These are phyloP conservation scores for Ailuropoda melanoleuca DNA, from an alignment of 2,113 vertebrate species.

Conservation along the genomic window DNA sequence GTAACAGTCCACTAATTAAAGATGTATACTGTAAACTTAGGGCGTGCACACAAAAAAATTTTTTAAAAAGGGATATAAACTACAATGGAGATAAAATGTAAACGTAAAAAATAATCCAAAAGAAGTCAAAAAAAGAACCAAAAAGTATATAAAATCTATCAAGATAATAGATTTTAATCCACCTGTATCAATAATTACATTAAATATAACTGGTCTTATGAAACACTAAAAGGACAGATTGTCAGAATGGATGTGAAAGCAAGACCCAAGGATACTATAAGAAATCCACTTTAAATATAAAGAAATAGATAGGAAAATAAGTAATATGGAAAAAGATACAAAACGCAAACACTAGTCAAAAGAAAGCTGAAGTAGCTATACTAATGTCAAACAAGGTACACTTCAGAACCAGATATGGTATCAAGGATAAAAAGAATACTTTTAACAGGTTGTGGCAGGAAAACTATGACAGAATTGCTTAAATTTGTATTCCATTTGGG, in stretches of 20 bases:
- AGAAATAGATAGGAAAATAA: not conserved
- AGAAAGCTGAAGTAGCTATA: not conserved
- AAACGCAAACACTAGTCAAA: not conserved
- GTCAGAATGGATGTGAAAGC: not conserved
- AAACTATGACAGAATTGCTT: slow-evolving; percentile 8
- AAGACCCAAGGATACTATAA: not conserved
- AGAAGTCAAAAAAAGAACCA: not conserved
- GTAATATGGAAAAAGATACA: not conserved
- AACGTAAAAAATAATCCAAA: not conserved
- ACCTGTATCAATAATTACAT: not conserved
- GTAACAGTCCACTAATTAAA: not conserved
- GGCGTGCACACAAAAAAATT: not conserved
- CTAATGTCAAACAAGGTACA: not conserved
- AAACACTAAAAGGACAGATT: not conserved
- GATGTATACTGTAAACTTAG: not conserved
- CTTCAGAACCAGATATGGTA: not conserved
- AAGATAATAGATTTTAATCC: not conserved
- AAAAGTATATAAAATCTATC: not conserved
- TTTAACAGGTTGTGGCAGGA: not conserved
- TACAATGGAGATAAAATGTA: not conserved
- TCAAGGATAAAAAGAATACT: not conserved
- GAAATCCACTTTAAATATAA: not conserved
- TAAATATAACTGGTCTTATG: not conserved
- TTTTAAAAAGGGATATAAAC: not conserved
- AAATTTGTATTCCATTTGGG: not conserved